Evolutionary conservation across 2,113 vertebrate species (phyloP).

Genomic region (Anhinga anhinga): DNA sequence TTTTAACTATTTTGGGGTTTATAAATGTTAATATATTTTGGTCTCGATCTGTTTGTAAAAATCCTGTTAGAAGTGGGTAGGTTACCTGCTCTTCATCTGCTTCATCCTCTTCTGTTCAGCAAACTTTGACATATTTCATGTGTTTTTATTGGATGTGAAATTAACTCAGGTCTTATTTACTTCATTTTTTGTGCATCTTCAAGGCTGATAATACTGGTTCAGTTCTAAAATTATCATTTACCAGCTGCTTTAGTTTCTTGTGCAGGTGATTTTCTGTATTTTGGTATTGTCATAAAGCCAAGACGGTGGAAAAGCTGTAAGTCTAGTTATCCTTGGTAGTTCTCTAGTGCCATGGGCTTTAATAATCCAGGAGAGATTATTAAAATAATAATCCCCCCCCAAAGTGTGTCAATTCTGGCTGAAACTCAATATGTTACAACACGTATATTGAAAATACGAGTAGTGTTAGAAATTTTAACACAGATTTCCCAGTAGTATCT

Average conservation of each 20-base stretch:
- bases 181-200: background rate
- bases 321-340: background rate
- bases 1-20: background rate
- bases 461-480: background rate
- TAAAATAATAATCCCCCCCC: too few relatives aligned
- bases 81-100: background rate
- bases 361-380: background rate
- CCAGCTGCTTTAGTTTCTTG: background rate
- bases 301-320: background rate
- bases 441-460: background rate
- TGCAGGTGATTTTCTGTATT: background rate
- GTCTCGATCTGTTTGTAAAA: background rate
- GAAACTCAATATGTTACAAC: slow-evolving; percentile 38
- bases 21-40: background rate
- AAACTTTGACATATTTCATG: background rate
- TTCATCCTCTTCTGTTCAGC: background rate
- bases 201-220: background rate
- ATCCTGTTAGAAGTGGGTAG: background rate
- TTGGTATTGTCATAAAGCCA: background rate
- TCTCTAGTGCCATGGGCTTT: background rate
- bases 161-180: background rate
- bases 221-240: background rate
- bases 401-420: slow-evolving; percentile 28
- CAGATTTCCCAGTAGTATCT: background rate
- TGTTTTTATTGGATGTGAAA: background rate